A percentile compares a stretch with the other conserved stretches of the same genome.
Evolutionary conservation across 1,140 invertebrate species (phyloP).

Genomic region (Nixonia krombeini): DNA sequence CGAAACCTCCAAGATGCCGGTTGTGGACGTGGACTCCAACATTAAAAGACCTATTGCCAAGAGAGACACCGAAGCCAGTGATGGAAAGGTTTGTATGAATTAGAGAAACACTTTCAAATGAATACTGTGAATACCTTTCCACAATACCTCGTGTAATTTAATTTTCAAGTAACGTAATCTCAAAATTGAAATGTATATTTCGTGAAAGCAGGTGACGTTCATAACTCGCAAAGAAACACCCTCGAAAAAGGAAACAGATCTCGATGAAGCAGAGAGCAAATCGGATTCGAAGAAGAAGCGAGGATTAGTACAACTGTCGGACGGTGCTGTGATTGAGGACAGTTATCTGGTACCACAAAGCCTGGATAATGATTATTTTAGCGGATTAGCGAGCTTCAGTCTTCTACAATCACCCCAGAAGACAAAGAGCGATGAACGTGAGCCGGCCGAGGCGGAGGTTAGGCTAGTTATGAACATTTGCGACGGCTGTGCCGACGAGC

Average conservation of each 20-base stretch:
- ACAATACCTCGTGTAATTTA: too few relatives aligned
- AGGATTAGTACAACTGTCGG: conserved; percentile 75
- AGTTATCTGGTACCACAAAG: conserved; percentile 66
- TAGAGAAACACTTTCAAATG: too few relatives aligned
- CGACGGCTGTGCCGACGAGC: conserved; percentile 79
- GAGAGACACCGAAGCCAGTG: background rate
- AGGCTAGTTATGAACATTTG: conserved; percentile 83
- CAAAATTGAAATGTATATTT: too few relatives aligned
- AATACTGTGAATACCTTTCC: too few relatives aligned
- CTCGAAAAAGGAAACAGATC: background rate
- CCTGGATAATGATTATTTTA: conserved; percentile 62
- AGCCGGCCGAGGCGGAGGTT: conserved; percentile 86
- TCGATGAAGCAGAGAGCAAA: conserved; percentile 1
- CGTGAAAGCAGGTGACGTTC: conserved; percentile 49
- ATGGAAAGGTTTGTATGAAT: conserved; percentile 6
- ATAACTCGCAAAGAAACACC: conserved; percentile 8
- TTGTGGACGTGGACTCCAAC: background rate
- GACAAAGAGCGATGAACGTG: conserved; percentile 77
- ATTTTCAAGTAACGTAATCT: too few relatives aligned
- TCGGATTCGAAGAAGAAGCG: conserved; percentile 72
- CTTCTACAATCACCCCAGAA: conserved; percentile 54
- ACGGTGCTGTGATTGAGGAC: conserved; percentile 79
- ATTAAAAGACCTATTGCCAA: background rate
- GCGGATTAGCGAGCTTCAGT: conserved; percentile 78
- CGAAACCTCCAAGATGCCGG: background rate